These are phyloP conservation scores for Brachionus manjavacas DNA, from an alignment of 1,140 invertebrate species.

Conservation along the genomic window DNA sequence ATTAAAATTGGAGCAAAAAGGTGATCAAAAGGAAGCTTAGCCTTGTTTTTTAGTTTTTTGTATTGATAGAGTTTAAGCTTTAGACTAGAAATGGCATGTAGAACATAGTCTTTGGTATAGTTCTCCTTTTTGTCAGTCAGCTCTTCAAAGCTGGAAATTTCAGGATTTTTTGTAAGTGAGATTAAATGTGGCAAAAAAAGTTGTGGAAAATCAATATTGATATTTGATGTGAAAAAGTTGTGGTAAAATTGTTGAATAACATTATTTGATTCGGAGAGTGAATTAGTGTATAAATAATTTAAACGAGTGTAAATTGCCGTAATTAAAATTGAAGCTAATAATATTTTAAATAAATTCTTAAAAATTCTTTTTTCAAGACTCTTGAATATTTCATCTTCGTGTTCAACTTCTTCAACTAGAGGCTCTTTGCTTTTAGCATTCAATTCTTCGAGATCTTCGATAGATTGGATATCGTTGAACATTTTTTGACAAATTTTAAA, in stretches of 20 bases:
- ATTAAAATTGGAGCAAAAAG: not conserved
- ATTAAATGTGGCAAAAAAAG: not conserved
- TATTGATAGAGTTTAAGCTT: not conserved
- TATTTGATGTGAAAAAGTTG: not conserved
- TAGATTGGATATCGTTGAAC: not conserved
- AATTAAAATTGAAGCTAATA: not conserved
- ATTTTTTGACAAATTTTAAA: not conserved
- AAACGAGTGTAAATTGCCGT: not conserved
- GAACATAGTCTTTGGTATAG: not conserved
- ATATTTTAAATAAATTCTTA: not conserved
- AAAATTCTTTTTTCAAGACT: not conserved
- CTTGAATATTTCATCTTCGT: not conserved
- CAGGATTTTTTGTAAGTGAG: not conserved
- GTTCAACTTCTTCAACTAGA: not conserved
- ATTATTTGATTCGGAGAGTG: not conserved
- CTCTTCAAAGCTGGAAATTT: not conserved
- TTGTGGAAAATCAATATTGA: not conserved
- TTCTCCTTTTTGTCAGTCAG: not conserved
- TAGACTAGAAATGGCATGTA: not conserved
- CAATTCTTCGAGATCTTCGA: not conserved
- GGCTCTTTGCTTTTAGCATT: not conserved
- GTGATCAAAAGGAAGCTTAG: slow-evolving; percentile 4
- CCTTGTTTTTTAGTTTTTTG: not conserved
- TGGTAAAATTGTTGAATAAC: not conserved
- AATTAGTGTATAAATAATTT: not conserved